A percentile compares a stretch with the other conserved stretches of the same genome.
Evolutionary conservation across 2,888 invertebrate species (phyloP).

Genomic region (Drosophila antonietae): DNA sequence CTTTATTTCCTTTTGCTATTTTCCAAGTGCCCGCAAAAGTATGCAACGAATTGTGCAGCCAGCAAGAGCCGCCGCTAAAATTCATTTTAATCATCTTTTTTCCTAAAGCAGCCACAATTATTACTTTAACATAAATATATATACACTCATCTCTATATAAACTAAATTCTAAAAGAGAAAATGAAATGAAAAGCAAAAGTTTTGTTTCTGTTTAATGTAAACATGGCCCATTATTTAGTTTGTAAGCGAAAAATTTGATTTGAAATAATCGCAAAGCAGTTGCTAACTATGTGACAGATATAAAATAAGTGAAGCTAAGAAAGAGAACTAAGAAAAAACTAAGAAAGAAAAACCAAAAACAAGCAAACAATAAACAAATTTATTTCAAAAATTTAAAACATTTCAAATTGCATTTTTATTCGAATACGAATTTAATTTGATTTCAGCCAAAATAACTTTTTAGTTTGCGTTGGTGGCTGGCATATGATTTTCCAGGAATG

Average conservation of each 20-base stretch:
- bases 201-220: slow-evolving; percentile 52
- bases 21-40: slow-evolving; percentile 36
- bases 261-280: slow-evolving; percentile 59
- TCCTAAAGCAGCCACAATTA: slow-evolving; percentile 67
- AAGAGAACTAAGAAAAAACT: background rate
- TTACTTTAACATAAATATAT: slow-evolving; percentile 26
- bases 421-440: background rate
- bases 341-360: slow-evolving; percentile 8
- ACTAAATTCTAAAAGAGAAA: slow-evolving; percentile 21
- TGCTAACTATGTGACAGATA: slow-evolving; percentile 31
- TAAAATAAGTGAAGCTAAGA: slow-evolving; percentile 16
- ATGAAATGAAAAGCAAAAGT: slow-evolving; percentile 32
- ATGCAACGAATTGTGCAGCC: slow-evolving; percentile 29
- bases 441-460: background rate
- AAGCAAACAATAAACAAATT: slow-evolving; percentile 76
- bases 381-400: slow-evolving; percentile 62
- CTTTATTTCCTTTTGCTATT: slow-evolving; percentile 2
- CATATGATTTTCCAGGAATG: background rate
- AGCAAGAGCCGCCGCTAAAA: slow-evolving; percentile 6
- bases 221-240: slow-evolving; percentile 76
- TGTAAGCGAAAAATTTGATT: slow-evolving; percentile 59
- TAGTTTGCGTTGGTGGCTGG: background rate
- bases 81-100: slow-evolving; percentile 33
- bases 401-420: background rate
- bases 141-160: slow-evolving; percentile 21